Evolutionary conservation across 2,888 invertebrate genomes (phyloP), one percentile per base, ranked within the genome.

Genomic region (Apamea anceps): DNA sequence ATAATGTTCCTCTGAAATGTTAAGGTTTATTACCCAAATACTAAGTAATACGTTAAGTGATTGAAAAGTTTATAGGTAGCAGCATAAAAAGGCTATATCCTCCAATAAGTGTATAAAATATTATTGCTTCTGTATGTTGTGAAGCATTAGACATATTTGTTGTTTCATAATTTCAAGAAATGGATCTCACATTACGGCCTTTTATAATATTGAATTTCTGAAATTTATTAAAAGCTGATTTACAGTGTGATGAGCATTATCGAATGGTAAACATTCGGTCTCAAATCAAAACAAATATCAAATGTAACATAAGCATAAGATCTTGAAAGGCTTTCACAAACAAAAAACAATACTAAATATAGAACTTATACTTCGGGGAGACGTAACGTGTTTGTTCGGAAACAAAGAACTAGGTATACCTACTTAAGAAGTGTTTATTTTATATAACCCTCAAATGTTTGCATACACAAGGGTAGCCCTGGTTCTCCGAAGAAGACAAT

Each of bases 21-120:
- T 77, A 70, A 63, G 84, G 80, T 79, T 82, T 77, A 88, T 89
- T 82, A 76, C 79, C 72, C 67, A 65, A 57, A 54, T 75, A 72
- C 51, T 51, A 62, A 54, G 66, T 85, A 85, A 62, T 78, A 75
- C 72, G 62, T 74, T 79, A 86, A 80, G 77, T 84, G 57, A 86
- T 88, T 87, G 72, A 60, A 86, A 84, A 74, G 60, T 84, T 88
- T 84, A 82, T 74, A n/a, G n/a, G n/a, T n/a, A 51, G 70, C 32
- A 57, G 15, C 72, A 72, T 83, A 57, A 86, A 84, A 77, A 51
- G 25, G 32, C 57, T 72, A 13, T 75, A 51, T 68, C 37, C 10
- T 73, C 13, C 25, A 21, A n/a, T 73, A 71, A 86, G 2, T 48
- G 82, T 54, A 73, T 57, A n/a, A 60, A 63, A 78, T 83, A 83